Base-by-base conservation (phyloP, 2,888 invertebrate species). In the Nyleta sp. region DNA sequence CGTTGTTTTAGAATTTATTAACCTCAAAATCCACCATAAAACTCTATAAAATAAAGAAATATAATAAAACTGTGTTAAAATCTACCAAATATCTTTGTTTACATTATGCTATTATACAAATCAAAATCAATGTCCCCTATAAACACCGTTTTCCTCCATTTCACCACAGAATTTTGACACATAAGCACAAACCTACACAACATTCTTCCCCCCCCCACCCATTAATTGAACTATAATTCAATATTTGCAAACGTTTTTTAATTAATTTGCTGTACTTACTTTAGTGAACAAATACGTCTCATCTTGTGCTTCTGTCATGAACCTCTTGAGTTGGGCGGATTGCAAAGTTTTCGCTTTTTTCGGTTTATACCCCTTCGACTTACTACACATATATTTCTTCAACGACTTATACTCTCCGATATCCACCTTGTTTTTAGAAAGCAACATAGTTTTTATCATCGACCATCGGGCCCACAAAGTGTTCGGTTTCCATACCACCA, bases 401-500 rank as follows among this genome's bases (percentile, higher is more conserved):
- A 33, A 33, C 2, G 8, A 5, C 18, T 52, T 33, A 13, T 33
- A 52, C n/a, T 52, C 3, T 8, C 52, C 33, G 52, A 52, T 33
- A 33, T 52, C 33, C 28, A 52, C n/a, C 8, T 28, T 11, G 5
- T 15, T 4, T 8, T 52, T 22, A 5, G 1, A 33, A 11, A 52
- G 24, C 10, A 33, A 8, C 33, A 52, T 11, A n/a, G 28, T 33
- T 33, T 52, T 33, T n/a, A 33, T 33, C 31, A 52, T 52, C 18
- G 52, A 52, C 4, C 8, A 52, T 4, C 31, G 52, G 8, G 52
- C 52, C 33, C 33, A 52, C 31, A 52, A 52, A 52, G 52, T 31
- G 17, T 17, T 33, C 18, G 33, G 18, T 18, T 52, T 52, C 52
- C 52, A 52, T 3, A 13, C 17, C 17, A 2, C 10, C 35, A 8